A percentile compares a stretch with the other conserved stretches of the same genome.
Conservation (phyloP, 2,113 vertebrate species). For the Pseudonaja textilis region DNA sequence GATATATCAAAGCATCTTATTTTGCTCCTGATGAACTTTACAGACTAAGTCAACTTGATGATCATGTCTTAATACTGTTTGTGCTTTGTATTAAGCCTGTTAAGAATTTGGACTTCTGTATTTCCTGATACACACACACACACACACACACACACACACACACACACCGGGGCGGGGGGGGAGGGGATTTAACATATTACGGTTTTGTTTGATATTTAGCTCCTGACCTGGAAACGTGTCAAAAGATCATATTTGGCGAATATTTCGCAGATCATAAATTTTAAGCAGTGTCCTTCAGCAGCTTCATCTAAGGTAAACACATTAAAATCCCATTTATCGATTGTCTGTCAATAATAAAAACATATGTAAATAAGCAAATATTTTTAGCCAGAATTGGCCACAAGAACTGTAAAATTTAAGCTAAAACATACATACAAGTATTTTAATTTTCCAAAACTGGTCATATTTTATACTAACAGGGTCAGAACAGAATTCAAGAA, state of each 20-base stretch:
- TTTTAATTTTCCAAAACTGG: neutral
- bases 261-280: slow-evolving; percentile 88
- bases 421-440: neutral
- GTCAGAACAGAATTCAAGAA: neutral
- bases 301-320: slow-evolving; percentile 85
- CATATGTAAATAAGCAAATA: neutral
- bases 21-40: neutral
- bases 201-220: neutral
- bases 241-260: slow-evolving; percentile 92
- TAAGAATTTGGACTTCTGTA: slow-evolving; percentile 2
- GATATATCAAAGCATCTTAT: neutral
- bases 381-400: neutral
- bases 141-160: neutral
- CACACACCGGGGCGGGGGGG: too few relatives aligned
- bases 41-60: neutral
- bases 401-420: neutral
- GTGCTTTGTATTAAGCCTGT: neutral
- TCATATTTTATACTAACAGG: neutral
- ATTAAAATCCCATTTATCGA: slow-evolving; percentile 90
- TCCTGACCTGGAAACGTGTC: slow-evolving; percentile 86
- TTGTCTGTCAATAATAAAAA: slow-evolving; percentile 69
- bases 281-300: slow-evolving; percentile 84
- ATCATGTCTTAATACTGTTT: neutral
- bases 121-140: neutral
- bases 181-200: neutral